These are phyloP conservation scores for Lytechinus variegatus DNA, from an alignment of 35 echinoderm and acorn worm species.

Conservation along the genomic window DNA sequence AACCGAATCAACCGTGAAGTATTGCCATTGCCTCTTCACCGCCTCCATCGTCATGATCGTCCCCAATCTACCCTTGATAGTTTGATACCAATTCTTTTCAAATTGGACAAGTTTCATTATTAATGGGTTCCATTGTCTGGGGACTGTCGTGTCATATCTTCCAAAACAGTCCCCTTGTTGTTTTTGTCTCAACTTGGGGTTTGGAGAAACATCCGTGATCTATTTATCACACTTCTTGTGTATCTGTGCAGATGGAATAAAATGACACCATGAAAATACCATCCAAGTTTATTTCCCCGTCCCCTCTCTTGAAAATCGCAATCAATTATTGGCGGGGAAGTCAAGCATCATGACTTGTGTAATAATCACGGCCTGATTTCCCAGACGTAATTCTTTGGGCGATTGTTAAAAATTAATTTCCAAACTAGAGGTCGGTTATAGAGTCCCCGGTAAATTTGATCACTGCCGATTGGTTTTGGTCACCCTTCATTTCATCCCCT, in stretches of 20 bases:
- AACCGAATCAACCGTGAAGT: too few relatives aligned
- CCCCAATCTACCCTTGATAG: not conserved
- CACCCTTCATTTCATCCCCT: not conserved
- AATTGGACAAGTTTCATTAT: not conserved
- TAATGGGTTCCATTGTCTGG: not conserved
- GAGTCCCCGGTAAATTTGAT: not conserved
- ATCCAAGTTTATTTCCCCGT: not conserved
- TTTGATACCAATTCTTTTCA: not conserved
- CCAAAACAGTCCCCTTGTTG: not conserved
- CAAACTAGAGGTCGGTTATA: not conserved
- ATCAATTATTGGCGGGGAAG: not conserved
- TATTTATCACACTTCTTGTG: not conserved
- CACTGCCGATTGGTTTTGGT: not conserved
- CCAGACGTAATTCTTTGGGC: not conserved
- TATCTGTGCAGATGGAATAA: too few relatives aligned
- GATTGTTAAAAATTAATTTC: constrained; percentile 6
- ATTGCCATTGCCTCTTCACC: not conserved
- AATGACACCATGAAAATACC: not conserved
- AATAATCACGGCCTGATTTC: not conserved
- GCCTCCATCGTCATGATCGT: not conserved
- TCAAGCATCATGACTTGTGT: not conserved
- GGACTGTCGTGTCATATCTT: not conserved
- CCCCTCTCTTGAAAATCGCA: not conserved
- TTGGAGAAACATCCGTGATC: not conserved
- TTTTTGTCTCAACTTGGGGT: not conserved